Evolutionary conservation across 2,113 vertebrate species (phyloP).

Genomic region (Corythornis madagascariensis): DNA sequence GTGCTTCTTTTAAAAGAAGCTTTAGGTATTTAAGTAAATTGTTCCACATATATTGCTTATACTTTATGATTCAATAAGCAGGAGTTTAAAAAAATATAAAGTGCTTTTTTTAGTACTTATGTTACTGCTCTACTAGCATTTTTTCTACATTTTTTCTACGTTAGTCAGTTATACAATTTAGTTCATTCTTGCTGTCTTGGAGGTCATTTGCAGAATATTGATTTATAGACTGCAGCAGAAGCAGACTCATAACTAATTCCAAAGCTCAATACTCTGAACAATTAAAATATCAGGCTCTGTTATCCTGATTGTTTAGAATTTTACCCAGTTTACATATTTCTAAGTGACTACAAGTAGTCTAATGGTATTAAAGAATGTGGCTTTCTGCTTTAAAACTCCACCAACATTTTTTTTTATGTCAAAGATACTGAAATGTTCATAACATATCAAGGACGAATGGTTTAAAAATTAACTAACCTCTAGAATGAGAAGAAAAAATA

Average conservation of each 20-base stretch:
- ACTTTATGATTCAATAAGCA: not conserved
- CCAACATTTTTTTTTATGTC: not conserved
- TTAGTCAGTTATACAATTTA: not conserved
- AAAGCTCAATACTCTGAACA: not conserved
- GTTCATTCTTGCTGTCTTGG: not conserved
- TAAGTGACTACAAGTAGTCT: not conserved
- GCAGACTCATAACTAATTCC: not conserved
- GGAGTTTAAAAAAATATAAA: not conserved
- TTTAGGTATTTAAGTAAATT: not conserved
- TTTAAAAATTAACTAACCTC: not conserved
- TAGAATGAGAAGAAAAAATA: not conserved
- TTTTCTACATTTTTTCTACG: not conserved
- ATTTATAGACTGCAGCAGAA: not conserved
- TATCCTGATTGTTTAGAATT: not conserved
- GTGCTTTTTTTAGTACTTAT: not conserved
- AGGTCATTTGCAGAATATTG: not conserved
- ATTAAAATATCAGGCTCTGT: not conserved
- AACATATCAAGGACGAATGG: not conserved
- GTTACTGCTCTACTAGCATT: not conserved
- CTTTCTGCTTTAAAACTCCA: not conserved
- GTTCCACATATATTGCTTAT: accelerated
- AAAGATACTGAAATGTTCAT: not conserved
- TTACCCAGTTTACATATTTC: not conserved
- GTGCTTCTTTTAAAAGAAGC: not conserved
- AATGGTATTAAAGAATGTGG: not conserved